These are phyloP conservation scores for Hemicentrotus pulcherrimus DNA, from an alignment of 35 echinoderm and acorn worm species.

Conservation along the genomic window DNA sequence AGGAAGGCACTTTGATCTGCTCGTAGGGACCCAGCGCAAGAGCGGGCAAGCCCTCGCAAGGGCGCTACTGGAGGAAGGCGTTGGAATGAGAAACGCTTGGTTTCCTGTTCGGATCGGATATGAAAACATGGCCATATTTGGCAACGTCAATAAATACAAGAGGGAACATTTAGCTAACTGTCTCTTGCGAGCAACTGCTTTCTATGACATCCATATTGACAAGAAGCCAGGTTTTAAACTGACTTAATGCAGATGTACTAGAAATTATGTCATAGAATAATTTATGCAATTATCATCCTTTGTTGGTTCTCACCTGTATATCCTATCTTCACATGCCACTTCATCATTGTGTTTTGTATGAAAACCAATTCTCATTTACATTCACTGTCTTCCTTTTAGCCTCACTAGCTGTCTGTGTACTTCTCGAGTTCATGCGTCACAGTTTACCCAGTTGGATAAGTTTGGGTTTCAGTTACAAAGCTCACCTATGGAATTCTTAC, in stretches of 20 bases:
- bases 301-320: background rate
- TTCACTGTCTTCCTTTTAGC: too few species aligned
- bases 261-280: background rate
- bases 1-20: constrained; percentile 76
- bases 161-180: constrained; percentile 80
- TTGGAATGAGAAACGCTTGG: background rate
- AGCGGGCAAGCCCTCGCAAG: constrained; percentile 66
- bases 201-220: constrained; percentile 70
- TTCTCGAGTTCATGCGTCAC: too few species aligned
- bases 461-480: too few species aligned
- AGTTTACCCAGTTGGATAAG: too few species aligned
- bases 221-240: constrained; percentile 41
- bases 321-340: too few species aligned
- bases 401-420: too few species aligned
- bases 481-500: too few species aligned
- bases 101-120: constrained; percentile 40
- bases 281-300: background rate
- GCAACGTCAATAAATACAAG: constrained; percentile 54
- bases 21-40: constrained; percentile 66
- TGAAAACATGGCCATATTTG: constrained; percentile 61
- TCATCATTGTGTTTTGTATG: too few species aligned
- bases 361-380: too few species aligned
- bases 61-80: constrained; percentile 54
- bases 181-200: constrained; percentile 71
- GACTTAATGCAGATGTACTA: background rate